Evolutionary conservation across 2,888 invertebrate species (phyloP).

Genomic region (Deilephila porcellus): DNA sequence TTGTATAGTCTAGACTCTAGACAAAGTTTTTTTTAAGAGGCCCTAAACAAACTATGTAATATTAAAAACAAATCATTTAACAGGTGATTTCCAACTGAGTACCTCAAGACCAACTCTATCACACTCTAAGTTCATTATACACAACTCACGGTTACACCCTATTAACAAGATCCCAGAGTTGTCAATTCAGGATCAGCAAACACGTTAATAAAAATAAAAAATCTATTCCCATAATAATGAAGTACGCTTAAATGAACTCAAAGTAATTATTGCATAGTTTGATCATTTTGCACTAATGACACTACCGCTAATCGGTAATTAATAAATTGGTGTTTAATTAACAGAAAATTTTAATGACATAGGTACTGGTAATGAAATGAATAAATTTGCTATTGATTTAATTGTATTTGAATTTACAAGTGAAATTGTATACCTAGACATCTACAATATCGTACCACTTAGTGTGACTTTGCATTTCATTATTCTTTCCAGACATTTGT

Average conservation of each 20-base stretch:
- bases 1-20: too few relatives aligned
- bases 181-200: too few relatives aligned
- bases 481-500: neutral
- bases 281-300: neutral
- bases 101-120: neutral
- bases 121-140: too few relatives aligned
- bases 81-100: too few relatives aligned
- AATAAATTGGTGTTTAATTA: neutral
- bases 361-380: neutral
- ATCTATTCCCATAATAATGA: neutral
- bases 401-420: neutral
- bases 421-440: neutral
- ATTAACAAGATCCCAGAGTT: neutral
- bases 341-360: neutral
- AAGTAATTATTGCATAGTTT: neutral
- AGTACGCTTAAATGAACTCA: neutral
- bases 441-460: neutral
- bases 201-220: neutral
- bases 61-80: too few relatives aligned
- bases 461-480: neutral
- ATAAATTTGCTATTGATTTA: neutral
- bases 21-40: too few relatives aligned
- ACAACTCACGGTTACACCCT: neutral
- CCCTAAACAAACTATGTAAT: too few relatives aligned
- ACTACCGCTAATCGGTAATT: neutral